Conservation (phyloP, 1,140 invertebrate genomes). For the Papilio polyxenes region DNA sequence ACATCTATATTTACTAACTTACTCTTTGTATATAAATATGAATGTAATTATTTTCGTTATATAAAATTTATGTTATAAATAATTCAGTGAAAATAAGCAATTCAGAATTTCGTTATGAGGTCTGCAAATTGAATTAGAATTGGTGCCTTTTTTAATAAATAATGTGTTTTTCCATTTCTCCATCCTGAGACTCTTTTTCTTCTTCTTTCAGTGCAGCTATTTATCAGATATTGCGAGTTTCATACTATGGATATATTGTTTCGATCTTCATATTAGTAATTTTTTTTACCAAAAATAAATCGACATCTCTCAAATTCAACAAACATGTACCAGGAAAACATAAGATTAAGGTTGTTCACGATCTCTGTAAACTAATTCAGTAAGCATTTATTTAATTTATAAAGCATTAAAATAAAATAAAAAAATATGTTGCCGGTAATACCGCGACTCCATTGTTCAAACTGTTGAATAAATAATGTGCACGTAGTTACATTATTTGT, state of each 20-base stretch:
- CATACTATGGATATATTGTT: too few relatives aligned
- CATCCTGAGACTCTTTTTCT: too few relatives aligned
- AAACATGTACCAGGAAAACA: background rate
- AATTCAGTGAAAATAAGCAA: too few relatives aligned
- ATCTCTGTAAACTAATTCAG: background rate
- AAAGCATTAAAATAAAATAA: background rate
- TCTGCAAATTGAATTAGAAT: too few relatives aligned
- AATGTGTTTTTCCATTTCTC: too few relatives aligned
- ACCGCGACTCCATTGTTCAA: background rate
- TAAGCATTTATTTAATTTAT: background rate
- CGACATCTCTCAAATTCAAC: background rate
- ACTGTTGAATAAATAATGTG: conserved; percentile 7
- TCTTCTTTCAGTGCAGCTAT: too few relatives aligned
- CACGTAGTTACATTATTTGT: conserved; percentile 18
- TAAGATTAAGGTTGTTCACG: background rate
- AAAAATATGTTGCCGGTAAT: background rate
- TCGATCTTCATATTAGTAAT: too few relatives aligned
- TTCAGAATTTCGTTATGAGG: too few relatives aligned
- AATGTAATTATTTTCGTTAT: background rate
- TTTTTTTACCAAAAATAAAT: too few relatives aligned
- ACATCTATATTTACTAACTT: background rate
- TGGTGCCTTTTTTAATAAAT: too few relatives aligned
- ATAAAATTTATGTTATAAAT: too few relatives aligned
- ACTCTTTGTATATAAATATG: background rate
- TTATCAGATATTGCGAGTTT: too few relatives aligned